Evolutionary conservation across 2,888 invertebrate genomes (phyloP), one percentile per base, ranked within the genome.

Genomic region (Drosophila maculinotata): DNA sequence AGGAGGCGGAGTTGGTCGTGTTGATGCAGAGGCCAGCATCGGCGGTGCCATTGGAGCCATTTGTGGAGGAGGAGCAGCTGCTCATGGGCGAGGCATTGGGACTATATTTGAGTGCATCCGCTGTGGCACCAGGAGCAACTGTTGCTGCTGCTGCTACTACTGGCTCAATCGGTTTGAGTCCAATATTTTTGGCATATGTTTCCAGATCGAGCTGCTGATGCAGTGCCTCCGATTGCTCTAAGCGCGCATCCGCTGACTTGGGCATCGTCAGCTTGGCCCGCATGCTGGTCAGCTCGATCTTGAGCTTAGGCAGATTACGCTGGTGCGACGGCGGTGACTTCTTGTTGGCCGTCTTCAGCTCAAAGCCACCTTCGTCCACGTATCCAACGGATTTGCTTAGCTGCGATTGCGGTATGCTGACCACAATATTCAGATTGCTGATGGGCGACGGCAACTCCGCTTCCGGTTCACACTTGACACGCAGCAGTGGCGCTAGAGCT

Each of bases 141-240:
- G 30, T 45, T 15, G 45, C 23, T 2, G 26, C 12, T 0, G 28
- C 1, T 9, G 20, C 9, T 0, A n/a, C 0, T 4, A 45, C 28
- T 1, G 59, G 79, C 26, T 90, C 89, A 14, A 91, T 91, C 12
- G 92, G 91, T 49, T 90, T 90, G 0, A 92, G 67, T 0, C 92
- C 92, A 38, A 92, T 91, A 45, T 90, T 89, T 69, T 91, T 91
- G 2, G 89, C 91, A 68, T 91, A 91, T 0, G 91, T 91, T 38
- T 89, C 90, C 64, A 91, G 65, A 57, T 92, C 91, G 1, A 91
- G 72, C 39, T 87, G 84, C 56, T 58, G 75, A 0, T 45, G 64
- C 6, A 58, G 33, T 1, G 14, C 14, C 3, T 12, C 6, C n/a
- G 77, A 52, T 7, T 72, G 70, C 51, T 89, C 89, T 1, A 87